phyloP scores from a whole-genome alignment of 2,888 invertebrate genomes.

The Seladonia tumulorum region DNA sequence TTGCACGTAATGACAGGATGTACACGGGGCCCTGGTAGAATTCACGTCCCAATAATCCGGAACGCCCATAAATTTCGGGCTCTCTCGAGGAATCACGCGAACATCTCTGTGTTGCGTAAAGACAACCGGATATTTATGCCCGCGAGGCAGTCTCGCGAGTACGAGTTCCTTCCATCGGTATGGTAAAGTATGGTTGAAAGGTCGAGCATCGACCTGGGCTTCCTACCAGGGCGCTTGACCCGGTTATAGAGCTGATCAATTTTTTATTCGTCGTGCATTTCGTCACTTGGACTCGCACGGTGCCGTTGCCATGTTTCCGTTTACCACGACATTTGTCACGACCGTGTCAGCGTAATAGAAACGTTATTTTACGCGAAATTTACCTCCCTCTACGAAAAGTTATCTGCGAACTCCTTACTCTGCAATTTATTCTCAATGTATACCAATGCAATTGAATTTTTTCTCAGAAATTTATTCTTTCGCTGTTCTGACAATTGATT shows the following conservation, averaged over 20 bases:
- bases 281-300: slow-evolving; percentile 41
- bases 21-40: slow-evolving; percentile 7
- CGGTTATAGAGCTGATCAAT: slow-evolving; percentile 66
- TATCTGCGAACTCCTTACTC: background rate
- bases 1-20: slow-evolving; percentile 17
- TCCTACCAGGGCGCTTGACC: slow-evolving; percentile 62
- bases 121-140: slow-evolving; percentile 65
- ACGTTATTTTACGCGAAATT: slow-evolving; percentile 3
- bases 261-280: slow-evolving; percentile 61
- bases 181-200: slow-evolving; percentile 59
- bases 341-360: slow-evolving; percentile 2
- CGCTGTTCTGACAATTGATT: no score
- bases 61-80: slow-evolving; percentile 60
- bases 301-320: slow-evolving; percentile 20
- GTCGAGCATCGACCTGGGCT: slow-evolving; percentile 72
- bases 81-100: slow-evolving; percentile 64
- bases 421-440: background rate
- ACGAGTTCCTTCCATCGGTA: slow-evolving; percentile 37
- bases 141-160: slow-evolving; percentile 46
- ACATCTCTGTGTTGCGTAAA: slow-evolving; percentile 65
- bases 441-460: background rate
- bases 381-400: background rate
- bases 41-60: slow-evolving; percentile 24
- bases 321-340: background rate
- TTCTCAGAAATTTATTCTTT: no score